Percentiles rank a stretch among this genome's conserved stretches.
Evolutionary conservation across 2,113 vertebrate species (phyloP).

Genomic region (Leptobrachium leishanense): DNA sequence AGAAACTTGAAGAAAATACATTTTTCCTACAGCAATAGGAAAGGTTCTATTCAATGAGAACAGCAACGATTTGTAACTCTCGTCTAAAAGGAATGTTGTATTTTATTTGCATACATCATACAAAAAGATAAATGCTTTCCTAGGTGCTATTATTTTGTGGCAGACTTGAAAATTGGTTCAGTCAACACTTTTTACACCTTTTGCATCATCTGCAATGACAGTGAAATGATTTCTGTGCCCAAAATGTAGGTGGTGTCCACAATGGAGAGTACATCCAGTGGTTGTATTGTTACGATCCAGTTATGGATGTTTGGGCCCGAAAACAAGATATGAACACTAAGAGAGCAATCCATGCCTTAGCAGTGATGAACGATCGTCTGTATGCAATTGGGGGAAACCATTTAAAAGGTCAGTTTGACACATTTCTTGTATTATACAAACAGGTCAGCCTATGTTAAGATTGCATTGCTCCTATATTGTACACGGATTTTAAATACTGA

Average conservation of each 20-base stretch:
- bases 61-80: too few relatives aligned
- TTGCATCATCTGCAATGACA: too few relatives aligned
- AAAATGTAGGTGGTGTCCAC: conserved; percentile 88
- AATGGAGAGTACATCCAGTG: conserved; percentile 97
- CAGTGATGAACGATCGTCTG: conserved; percentile 95
- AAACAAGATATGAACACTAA: conserved; percentile 99
- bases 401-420: conserved; percentile 85
- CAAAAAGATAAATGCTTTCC: too few relatives aligned
- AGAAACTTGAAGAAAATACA: too few relatives aligned
- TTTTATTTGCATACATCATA: too few relatives aligned
- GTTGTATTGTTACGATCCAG: conserved; percentile 96
- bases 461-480: neutral
- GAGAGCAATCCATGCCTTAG: conserved; percentile 92
- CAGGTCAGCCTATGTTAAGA: neutral
- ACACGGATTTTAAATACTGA: neutral
- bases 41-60: too few relatives aligned
- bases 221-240: too few relatives aligned
- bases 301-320: conserved; percentile 98
- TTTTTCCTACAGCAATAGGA: too few relatives aligned
- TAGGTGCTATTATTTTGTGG: too few relatives aligned
- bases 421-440: neutral
- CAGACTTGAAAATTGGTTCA: too few relatives aligned
- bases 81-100: too few relatives aligned
- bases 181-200: too few relatives aligned
- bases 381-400: conserved; percentile 98